A percentile compares a stretch with the other conserved stretches of the same genome.
Evolutionary conservation across 2,797 vertebrate genomes (phyloP).

Genomic region (Allobates femoralis): DNA sequence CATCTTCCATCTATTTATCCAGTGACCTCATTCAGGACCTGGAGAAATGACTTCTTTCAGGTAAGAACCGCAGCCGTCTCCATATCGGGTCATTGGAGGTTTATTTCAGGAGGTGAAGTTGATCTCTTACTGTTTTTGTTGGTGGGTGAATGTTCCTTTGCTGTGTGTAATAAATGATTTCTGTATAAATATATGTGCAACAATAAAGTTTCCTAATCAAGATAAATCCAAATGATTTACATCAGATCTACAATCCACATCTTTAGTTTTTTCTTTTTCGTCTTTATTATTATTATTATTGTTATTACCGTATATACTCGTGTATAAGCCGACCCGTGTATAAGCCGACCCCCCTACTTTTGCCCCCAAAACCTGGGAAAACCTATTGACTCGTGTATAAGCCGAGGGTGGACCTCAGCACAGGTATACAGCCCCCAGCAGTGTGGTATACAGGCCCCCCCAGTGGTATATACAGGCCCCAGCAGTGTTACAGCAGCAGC

Average conservation of each 20-base stretch:
- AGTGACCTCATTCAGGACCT: slow-evolving; percentile 60
- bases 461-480: too few relatives aligned
- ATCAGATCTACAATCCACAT: not conserved
- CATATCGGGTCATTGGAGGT: slow-evolving; percentile 48
- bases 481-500: too few relatives aligned
- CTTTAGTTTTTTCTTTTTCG: not conserved
- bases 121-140: slow-evolving; percentile 52
- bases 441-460: too few relatives aligned
- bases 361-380: too few relatives aligned
- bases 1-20: slow-evolving; percentile 59
- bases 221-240: not conserved
- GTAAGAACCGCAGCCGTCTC: slow-evolving; percentile 46
- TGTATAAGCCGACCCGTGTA: too few relatives aligned
- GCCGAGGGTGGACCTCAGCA: too few relatives aligned
- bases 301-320: too few relatives aligned
- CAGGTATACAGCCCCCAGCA: too few relatives aligned
- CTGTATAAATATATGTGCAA: not conserved
- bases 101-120: slow-evolving; percentile 45
- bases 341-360: too few relatives aligned
- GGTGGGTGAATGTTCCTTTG: slow-evolving; percentile 18
- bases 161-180: not conserved
- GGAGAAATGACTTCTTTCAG: slow-evolving; percentile 60
- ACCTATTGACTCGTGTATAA: too few relatives aligned
- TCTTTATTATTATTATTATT: not conserved
- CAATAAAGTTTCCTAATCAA: not conserved